Conservation (phyloP, 1,140 invertebrate genomes). For the Apis laboriosa region DNA sequence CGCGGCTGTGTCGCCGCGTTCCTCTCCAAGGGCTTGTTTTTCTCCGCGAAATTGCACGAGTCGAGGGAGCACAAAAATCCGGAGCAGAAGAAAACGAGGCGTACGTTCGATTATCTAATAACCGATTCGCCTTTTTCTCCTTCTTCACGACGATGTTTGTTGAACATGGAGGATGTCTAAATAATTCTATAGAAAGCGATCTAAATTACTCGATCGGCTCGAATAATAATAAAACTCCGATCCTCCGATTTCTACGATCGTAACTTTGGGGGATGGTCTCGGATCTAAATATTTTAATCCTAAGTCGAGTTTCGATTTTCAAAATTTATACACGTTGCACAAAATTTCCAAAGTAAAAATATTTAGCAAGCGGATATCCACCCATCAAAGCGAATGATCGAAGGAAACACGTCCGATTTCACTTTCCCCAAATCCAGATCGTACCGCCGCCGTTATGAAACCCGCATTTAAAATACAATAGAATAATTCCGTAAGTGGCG, state of each 20-base stretch:
- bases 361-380: too few species aligned
- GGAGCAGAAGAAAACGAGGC: background rate
- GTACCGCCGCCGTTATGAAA: background rate
- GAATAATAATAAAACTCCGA: background rate
- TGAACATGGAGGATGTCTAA: too few species aligned
- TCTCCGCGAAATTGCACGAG: slow-evolving; percentile 9
- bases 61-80: background rate
- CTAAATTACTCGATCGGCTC: background rate
- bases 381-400: background rate
- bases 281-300: too few species aligned
- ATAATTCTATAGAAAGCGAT: slow-evolving; percentile 51
- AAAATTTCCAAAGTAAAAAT: too few species aligned
- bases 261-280: too few species aligned
- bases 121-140: slow-evolving; percentile 11
- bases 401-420: background rate
- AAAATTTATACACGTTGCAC: too few species aligned
- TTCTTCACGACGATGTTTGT: background rate
- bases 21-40: slow-evolving; percentile 38
- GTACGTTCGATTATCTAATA: slow-evolving; percentile 53
- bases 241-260: too few species aligned
- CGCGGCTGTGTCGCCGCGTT: slow-evolving; percentile 24
- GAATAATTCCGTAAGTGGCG: background rate
- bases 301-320: too few species aligned
- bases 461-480: background rate
- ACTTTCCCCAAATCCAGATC: background rate